Conservation (phyloP, 2,888 invertebrate genomes). For the Folsomia candida region DNA sequence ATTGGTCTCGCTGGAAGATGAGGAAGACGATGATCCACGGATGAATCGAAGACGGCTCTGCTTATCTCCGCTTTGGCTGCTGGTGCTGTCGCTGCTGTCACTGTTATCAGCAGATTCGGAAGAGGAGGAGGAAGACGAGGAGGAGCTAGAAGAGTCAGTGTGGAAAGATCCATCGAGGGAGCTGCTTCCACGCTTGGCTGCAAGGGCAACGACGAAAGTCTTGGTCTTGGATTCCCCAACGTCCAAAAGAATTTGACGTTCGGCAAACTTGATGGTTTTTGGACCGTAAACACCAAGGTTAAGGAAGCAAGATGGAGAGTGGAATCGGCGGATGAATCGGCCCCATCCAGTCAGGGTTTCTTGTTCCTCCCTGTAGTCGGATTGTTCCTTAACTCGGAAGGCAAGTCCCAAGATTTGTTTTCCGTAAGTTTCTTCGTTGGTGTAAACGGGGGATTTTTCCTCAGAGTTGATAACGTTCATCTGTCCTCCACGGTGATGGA, state of each 20-base stretch:
- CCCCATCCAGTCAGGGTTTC: conserved; percentile 42
- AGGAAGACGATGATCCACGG: conserved; percentile 26
- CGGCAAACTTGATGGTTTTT: conserved; percentile 32
- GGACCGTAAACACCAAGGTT: conserved; percentile 39
- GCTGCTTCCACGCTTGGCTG: conserved; percentile 35
- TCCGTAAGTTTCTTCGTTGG: conserved; percentile 24
- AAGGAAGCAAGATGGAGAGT: conserved; percentile 31
- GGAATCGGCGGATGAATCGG: conserved; percentile 36
- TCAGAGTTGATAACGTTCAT: conserved; percentile 40
- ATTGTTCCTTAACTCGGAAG: conserved; percentile 30
- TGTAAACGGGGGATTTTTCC: conserved; percentile 24
- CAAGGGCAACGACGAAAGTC: conserved; percentile 42
- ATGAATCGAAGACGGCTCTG: conserved; percentile 19
- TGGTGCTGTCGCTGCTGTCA: conserved; percentile 12
- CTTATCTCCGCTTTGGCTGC: conserved; percentile 16
- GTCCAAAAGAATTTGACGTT: conserved; percentile 43
- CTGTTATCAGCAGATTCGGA: conserved; percentile 35
- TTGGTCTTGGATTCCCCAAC: conserved; percentile 45
- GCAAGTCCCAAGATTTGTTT: conserved; percentile 37
- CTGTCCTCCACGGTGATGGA: conserved; percentile 39
- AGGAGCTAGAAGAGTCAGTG: conserved; percentile 34
- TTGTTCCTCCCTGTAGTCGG: conserved; percentile 43
- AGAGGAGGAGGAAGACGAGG: conserved; percentile 34
- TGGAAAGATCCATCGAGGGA: conserved; percentile 26
- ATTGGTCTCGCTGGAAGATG: conserved; percentile 28